These are phyloP conservation scores for Melolontha melolontha DNA, from an alignment of 2,888 invertebrate species.

Conservation along the genomic window DNA sequence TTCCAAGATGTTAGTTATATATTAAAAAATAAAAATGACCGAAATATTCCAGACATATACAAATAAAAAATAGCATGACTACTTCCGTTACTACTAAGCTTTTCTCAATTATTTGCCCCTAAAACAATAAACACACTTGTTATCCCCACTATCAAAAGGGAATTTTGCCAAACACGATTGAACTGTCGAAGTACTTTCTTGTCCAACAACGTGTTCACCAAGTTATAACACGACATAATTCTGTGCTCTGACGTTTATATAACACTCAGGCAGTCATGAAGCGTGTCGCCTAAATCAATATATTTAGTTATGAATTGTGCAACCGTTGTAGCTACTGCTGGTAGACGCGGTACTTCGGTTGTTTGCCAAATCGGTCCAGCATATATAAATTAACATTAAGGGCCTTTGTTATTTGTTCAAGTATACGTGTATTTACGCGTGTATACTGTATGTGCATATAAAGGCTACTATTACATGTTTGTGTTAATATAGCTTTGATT, in stretches of 20 bases:
- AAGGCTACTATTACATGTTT: constrained; percentile 10
- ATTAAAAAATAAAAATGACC: no score
- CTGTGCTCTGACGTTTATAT: constrained; percentile 23
- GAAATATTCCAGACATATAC: no score
- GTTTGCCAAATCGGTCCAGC: constrained; percentile 24
- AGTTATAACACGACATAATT: constrained; percentile 9
- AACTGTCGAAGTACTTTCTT: constrained; percentile 32
- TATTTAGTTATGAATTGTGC: constrained; percentile 27
- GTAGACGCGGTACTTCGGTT: constrained; percentile 19
- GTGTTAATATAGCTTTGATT: constrained; percentile 18
- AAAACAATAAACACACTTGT: background rate
- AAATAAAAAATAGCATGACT: no score
- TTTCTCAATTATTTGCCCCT: no score
- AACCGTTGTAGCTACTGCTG: constrained; percentile 13
- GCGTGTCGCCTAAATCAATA: constrained; percentile 31
- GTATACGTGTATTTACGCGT: constrained; percentile 1
- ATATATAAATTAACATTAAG: constrained; percentile 31
- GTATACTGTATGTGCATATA: background rate
- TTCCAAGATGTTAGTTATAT: no score
- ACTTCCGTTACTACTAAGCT: no score
- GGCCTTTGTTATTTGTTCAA: constrained; percentile 12
- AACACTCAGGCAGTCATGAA: background rate
- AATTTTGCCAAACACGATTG: constrained; percentile 17
- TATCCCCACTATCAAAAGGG: constrained; percentile 4
- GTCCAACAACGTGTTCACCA: constrained; percentile 30